Evolutionary conservation across 2,888 invertebrate species (phyloP).

Genomic region (Globia sparganii): DNA sequence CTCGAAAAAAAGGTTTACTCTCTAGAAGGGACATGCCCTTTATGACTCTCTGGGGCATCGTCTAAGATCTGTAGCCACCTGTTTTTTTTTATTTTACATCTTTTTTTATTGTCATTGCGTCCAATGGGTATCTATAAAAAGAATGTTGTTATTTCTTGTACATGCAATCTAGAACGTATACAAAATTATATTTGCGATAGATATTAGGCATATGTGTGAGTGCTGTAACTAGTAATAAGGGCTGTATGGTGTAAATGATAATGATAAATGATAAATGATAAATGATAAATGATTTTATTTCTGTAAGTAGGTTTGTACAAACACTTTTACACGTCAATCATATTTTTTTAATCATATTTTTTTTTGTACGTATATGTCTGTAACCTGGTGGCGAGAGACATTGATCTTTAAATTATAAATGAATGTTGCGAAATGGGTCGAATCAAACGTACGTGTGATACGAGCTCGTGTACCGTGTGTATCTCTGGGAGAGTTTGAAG

Average conservation of each 20-base stretch:
- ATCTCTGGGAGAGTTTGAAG: constrained; percentile 49
- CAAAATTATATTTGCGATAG: constrained; percentile 9
- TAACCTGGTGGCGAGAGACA: constrained; percentile 64
- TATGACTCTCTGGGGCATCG: constrained; percentile 78
- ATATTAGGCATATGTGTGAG: constrained; percentile 13
- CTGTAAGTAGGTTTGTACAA: too few relatives aligned
- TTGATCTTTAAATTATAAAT: constrained; percentile 78
- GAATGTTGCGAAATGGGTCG: constrained; percentile 75
- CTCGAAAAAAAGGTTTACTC: constrained; percentile 73
- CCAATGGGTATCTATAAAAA: constrained; percentile 60
- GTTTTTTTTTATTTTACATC: constrained; percentile 73
- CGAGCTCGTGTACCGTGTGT: constrained; percentile 45
- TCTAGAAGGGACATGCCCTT: constrained; percentile 75
- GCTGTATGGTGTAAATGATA: constrained; percentile 8
- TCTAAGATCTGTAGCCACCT: constrained; percentile 76
- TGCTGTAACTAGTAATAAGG: constrained; percentile 36
- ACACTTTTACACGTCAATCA: too few relatives aligned
- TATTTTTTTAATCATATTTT: too few relatives aligned
- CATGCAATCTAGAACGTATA: constrained; percentile 30
- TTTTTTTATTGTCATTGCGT: constrained; percentile 76
- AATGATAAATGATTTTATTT: too few relatives aligned
- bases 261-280: too few relatives aligned
- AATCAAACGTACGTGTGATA: constrained; percentile 66
- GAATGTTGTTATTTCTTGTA: constrained; percentile 34
- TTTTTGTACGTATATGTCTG: constrained; percentile 39